These are phyloP conservation scores for Strigops habroptila DNA, from an alignment of 2,113 vertebrate genomes.

Conservation along the genomic window DNA sequence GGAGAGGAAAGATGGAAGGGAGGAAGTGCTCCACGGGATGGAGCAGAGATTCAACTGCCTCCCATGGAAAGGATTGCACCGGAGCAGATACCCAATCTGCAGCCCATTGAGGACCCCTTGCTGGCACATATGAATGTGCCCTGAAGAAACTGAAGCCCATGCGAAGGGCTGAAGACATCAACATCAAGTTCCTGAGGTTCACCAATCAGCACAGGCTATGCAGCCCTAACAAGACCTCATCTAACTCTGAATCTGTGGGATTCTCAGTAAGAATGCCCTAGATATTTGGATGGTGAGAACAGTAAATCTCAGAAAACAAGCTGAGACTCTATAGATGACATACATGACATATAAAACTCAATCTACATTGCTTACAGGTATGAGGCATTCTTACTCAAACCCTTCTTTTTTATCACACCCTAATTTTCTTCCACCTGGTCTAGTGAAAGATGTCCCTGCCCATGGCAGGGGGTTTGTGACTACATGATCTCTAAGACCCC, in stretches of 20 bases:
- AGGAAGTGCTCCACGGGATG: neutral
- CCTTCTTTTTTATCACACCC: neutral
- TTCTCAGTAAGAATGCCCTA: neutral
- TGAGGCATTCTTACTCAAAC: neutral
- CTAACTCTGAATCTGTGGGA: neutral
- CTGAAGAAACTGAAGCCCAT: neutral
- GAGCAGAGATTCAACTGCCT: neutral
- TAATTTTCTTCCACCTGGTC: neutral
- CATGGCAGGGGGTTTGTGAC: neutral
- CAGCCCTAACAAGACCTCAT: neutral
- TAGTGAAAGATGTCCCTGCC: neutral
- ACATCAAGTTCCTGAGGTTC: neutral
- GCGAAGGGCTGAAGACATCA: neutral
- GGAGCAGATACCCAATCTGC: neutral
- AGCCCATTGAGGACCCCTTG: neutral
- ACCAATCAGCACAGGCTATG: neutral
- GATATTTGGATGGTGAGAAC: neutral
- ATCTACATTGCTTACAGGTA: neutral
- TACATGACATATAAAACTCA: neutral
- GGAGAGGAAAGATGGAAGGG: neutral
- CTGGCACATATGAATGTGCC: neutral
- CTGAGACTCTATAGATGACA: neutral
- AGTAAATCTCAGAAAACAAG: neutral
- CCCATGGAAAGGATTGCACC: fast-evolving
- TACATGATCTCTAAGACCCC: neutral